phyloP scores from a whole-genome alignment of 2,888 invertebrate species.

The Drosophila nr. medialis region DNA sequence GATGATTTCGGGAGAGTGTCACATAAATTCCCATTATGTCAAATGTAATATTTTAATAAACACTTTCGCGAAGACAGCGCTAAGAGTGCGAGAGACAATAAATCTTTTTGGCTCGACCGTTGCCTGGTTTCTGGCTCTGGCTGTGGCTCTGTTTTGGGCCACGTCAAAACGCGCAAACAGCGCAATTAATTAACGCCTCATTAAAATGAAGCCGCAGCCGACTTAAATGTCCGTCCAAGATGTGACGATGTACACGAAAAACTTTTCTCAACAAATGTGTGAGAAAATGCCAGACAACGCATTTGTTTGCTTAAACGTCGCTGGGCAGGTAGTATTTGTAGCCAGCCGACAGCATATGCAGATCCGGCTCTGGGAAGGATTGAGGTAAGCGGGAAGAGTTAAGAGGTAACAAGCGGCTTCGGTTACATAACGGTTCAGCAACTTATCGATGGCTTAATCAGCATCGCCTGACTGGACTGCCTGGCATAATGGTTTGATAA shows the following conservation, averaged over 20 bases:
- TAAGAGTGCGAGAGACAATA: slow-evolving; percentile 57
- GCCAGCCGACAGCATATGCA: slow-evolving; percentile 3
- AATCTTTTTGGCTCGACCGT: slow-evolving; percentile 62
- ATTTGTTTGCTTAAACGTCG: slow-evolving; percentile 51
- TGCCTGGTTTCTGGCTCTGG: slow-evolving; percentile 11
- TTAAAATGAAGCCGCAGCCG: slow-evolving; percentile 71
- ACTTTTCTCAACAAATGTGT: slow-evolving; percentile 62
- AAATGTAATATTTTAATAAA: slow-evolving; percentile 84
- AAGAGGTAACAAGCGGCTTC: slow-evolving; percentile 5
- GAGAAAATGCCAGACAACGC: slow-evolving; percentile 57
- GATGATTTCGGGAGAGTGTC: slow-evolving; percentile 28
- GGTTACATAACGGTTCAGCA: slow-evolving; percentile 47
- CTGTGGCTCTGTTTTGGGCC: slow-evolving; percentile 31
- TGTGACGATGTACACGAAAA: slow-evolving; percentile 4
- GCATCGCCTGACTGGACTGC: slow-evolving; percentile 41
- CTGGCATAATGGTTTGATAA: slow-evolving; percentile 78
- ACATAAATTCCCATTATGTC: slow-evolving; percentile 84
- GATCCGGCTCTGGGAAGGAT: slow-evolving; percentile 7
- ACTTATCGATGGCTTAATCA: slow-evolving; percentile 77
- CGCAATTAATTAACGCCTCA: slow-evolving; percentile 83
- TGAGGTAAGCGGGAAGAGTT: background rate
- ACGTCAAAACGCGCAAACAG: slow-evolving; percentile 77
- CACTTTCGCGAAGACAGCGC: slow-evolving; percentile 70
- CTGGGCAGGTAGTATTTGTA: slow-evolving; percentile 34
- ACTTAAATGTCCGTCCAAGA: slow-evolving; percentile 2